Evolutionary conservation across 2,888 invertebrate genomes (phyloP), one percentile per base, ranked within the genome.

Genomic region (Aporophyla lueneburgensis): DNA sequence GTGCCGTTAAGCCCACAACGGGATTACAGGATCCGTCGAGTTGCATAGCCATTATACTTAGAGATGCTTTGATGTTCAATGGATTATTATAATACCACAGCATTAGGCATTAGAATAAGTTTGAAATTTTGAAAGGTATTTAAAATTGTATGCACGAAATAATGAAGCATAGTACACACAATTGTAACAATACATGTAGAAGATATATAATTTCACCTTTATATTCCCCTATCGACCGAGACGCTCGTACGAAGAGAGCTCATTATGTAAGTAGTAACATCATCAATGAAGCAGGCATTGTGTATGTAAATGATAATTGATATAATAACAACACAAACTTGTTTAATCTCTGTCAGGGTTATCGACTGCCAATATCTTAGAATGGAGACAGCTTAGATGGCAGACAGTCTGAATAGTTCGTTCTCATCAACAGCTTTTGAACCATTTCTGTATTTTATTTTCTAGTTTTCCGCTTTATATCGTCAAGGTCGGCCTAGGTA

Each of bases 321-420:
- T 73, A 56, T 19, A 58, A 69, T 12, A 71, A 82, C 51, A 84
- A 84, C 21, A 82, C 68, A 84, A 85, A 84, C 81, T 85, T 76
- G 81, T 83, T 81, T 83, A 81, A 83, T 81, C 71, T 84, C 85
- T 76, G 82, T 80, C 65, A 54, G 61, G 81, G 80, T 81, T 84
- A 80, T 81, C 62, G 43, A 9, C n/a, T 54, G 46, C 10, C 33
- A 59, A 63, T 68, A 58, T 63, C 59, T 56, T 70, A 40, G 33
- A 62, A 72, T 56, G 53, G 24, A 46, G 58, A 53, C 75, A 80
- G 21, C 51, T 53, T 46, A 66, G 65, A 70, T 56, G 66, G 21
- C 59, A 62, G 46, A 63, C 63, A 70, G 78, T 77, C 83, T 84
- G 53, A 21, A 53, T 6, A 58, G 61, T 49, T 46, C 53, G 27